Evolutionary conservation across 2,113 vertebrate species (phyloP).

Genomic region (Aix galericulata): DNA sequence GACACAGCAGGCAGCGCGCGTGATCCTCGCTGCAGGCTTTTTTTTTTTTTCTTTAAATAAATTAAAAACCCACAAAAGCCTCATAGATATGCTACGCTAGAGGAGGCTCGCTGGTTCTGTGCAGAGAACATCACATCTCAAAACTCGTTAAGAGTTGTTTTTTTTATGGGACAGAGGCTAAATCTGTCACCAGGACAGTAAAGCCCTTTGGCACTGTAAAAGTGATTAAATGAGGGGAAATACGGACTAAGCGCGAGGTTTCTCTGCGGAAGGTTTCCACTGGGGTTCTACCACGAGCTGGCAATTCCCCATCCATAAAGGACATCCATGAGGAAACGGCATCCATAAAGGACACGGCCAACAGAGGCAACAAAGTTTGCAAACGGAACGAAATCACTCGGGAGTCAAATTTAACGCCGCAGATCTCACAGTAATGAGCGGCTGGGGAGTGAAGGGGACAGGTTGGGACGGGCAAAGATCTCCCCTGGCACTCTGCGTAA

Average conservation of each 20-base stretch:
- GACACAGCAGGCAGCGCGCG: background rate
- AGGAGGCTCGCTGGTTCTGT: background rate
- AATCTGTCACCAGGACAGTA: background rate
- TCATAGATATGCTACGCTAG: background rate
- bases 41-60: background rate
- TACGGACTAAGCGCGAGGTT: background rate
- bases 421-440: accelerated
- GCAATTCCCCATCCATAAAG: background rate
- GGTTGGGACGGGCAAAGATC: background rate
- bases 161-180: background rate
- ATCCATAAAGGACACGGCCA: background rate
- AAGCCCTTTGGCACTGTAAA: background rate
- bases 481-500: background rate
- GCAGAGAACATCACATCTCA: background rate
- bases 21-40: background rate
- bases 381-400: accelerated
- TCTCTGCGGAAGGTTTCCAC: background rate
- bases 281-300: accelerated
- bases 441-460: background rate
- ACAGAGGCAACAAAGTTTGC: background rate
- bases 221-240: background rate
- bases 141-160: background rate
- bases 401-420: background rate
- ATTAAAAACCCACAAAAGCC: background rate
- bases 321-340: background rate